Conservation (phyloP, 2,113 vertebrate genomes). For the Sporophila hypoxantha region DNA sequence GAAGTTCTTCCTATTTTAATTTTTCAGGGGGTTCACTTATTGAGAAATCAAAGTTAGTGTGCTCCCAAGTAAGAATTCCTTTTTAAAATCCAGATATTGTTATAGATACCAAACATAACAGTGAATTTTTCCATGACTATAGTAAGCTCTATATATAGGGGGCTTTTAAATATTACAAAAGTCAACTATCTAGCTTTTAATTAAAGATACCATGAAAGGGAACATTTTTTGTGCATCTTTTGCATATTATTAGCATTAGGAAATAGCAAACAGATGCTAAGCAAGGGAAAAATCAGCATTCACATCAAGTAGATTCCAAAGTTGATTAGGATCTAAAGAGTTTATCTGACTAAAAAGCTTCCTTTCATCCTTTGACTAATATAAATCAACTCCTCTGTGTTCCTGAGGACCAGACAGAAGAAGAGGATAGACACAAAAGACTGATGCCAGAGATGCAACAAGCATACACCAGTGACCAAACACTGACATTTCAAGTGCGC, state of each 20-base stretch:
- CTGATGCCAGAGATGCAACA: background rate
- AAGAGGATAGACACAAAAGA: background rate
- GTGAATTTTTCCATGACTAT: background rate
- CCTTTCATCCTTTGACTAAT: background rate
- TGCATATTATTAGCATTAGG: background rate
- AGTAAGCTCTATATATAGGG: background rate
- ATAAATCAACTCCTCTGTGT: background rate
- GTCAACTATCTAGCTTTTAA: background rate
- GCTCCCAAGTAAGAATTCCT: background rate
- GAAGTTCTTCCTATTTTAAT: background rate
- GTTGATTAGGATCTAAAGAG: background rate
- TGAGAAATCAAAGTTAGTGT: background rate
- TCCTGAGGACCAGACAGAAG: background rate
- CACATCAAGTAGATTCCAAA: background rate
- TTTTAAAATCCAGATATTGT: background rate
- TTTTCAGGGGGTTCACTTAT: background rate
- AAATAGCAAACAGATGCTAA: background rate
- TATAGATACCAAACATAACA: background rate
- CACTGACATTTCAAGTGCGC: background rate
- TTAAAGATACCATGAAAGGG: background rate
- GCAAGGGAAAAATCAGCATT: background rate
- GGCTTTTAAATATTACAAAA: background rate
- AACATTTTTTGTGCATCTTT: background rate
- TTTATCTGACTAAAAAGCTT: background rate
- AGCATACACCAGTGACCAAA: background rate